These are phyloP conservation scores for Taurulus bubalis DNA, from an alignment of 2,113 vertebrate species.

Conservation along the genomic window DNA sequence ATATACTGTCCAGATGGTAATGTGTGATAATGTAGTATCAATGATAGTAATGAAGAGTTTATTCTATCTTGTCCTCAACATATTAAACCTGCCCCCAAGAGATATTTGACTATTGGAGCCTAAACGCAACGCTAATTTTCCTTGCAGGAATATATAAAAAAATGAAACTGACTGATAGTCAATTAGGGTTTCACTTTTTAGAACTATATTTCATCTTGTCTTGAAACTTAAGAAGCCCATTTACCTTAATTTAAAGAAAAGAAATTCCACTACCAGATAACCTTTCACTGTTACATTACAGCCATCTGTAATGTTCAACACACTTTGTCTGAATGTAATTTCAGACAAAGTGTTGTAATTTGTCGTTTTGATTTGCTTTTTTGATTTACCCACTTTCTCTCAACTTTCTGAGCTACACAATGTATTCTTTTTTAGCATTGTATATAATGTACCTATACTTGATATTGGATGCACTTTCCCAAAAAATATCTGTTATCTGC, in stretches of 20 bases:
- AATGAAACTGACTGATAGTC: constrained; percentile 12
- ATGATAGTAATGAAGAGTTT: background rate
- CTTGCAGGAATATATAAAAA: constrained; percentile 7
- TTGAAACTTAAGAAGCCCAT: constrained; percentile 6
- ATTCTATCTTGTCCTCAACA: background rate
- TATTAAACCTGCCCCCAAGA: constrained; percentile 27
- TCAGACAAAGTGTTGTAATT: background rate
- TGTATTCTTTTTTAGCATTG: background rate
- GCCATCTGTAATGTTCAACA: background rate
- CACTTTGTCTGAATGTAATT: background rate
- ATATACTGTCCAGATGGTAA: constrained; percentile 40
- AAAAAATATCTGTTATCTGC: background rate
- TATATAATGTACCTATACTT: constrained; percentile 10
- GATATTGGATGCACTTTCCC: constrained; percentile 13
- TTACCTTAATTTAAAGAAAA: background rate
- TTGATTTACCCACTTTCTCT: background rate
- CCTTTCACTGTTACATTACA: background rate
- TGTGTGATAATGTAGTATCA: constrained; percentile 17
- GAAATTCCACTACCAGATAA: background rate
- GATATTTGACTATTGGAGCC: constrained; percentile 6
- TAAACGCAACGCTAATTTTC: constrained; percentile 14
- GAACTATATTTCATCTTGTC: constrained; percentile 13
- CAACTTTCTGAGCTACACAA: background rate
- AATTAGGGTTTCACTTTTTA: constrained; percentile 21
- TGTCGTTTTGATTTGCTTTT: background rate